phyloP scores from a whole-genome alignment of 2,888 invertebrate species.

The Theodoxus fluviatilis region DNA sequence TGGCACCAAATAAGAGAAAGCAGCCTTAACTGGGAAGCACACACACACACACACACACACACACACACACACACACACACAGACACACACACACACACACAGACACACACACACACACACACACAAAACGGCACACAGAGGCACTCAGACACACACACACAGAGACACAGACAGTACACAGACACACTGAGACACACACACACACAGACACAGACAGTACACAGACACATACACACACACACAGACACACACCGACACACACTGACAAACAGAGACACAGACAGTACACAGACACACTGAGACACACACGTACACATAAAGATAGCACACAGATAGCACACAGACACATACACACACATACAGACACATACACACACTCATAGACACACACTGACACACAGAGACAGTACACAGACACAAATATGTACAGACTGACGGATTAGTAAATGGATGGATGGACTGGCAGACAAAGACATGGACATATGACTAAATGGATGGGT shows the following conservation, averaged over 20 bases:
- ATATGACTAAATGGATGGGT: no score
- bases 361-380: no score
- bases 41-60: no score
- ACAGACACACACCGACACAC: constrained; percentile 3
- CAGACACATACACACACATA: no score
- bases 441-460: no score
- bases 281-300: neutral
- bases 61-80: neutral
- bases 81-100: neutral
- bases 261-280: neutral
- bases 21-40: no score
- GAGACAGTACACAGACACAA: no score
- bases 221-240: neutral
- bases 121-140: neutral
- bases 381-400: no score
- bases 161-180: neutral
- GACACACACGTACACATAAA: neutral
- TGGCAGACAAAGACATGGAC: no score
- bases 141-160: neutral
- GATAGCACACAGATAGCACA: neutral
- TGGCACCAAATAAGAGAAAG: no score
- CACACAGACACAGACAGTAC: neutral
- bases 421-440: no score
- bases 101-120: neutral
- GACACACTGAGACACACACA: neutral